Evolutionary conservation across 2,113 vertebrate species (phyloP).

Genomic region (Psophia crepitans): DNA sequence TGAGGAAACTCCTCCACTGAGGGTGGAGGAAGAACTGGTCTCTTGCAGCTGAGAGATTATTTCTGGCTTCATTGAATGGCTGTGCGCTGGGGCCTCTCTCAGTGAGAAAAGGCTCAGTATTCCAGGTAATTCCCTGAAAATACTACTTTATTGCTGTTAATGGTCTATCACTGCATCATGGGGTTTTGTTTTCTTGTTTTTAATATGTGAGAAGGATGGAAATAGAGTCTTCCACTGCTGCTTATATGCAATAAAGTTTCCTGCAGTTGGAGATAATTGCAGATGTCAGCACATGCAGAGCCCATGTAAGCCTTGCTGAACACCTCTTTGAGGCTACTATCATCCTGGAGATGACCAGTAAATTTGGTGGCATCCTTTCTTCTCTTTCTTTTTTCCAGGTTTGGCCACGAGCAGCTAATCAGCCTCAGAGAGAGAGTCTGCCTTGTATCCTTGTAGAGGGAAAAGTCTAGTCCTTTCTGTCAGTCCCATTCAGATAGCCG

Average conservation of each 20-base stretch:
- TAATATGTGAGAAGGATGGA: not conserved
- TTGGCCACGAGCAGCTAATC: not conserved
- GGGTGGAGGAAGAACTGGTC: not conserved
- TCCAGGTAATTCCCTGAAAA: not conserved
- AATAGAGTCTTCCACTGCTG: not conserved
- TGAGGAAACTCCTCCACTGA: not conserved
- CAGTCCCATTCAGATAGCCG: not conserved
- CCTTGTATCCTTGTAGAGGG: not conserved
- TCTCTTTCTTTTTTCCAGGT: not conserved
- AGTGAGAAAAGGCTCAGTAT: not conserved
- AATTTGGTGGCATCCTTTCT: not conserved
- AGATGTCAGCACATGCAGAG: not conserved
- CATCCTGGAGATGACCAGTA: not conserved
- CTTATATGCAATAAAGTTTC: not conserved
- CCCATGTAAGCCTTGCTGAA: not conserved
- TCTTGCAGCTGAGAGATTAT: not conserved
- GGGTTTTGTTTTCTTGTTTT: not conserved
- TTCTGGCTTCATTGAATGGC: not conserved
- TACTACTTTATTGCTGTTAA: not conserved
- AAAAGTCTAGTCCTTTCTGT: not conserved
- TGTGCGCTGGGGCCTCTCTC: not conserved
- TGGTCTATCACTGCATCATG: fast-evolving
- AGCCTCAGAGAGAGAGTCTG: not conserved
- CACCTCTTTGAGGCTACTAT: not conserved
- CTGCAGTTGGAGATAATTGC: not conserved